Conservation (phyloP, 2,888 invertebrate genomes). For the Imbricaverruca yamaguchii region DNA sequence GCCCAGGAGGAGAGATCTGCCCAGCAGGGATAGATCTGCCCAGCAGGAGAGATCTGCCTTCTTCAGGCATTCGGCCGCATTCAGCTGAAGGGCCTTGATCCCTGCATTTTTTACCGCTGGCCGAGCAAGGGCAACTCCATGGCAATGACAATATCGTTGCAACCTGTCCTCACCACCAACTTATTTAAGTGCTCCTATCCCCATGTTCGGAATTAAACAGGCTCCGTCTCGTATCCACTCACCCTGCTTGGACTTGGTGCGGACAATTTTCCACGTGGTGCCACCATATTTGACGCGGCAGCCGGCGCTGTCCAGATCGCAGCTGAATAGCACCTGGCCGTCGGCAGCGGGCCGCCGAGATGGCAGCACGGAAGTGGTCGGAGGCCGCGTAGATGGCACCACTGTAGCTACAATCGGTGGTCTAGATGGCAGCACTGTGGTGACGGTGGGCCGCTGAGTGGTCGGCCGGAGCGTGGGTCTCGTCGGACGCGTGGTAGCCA, state of each 20-base stretch:
- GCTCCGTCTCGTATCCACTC: neutral
- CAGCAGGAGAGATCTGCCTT: no score
- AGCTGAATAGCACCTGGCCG: neutral
- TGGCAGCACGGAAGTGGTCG: neutral
- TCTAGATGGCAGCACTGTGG: neutral
- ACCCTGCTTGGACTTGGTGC: neutral
- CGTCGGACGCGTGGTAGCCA: no score
- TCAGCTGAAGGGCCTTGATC: no score
- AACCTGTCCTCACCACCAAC: no score
- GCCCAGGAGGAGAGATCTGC: no score
- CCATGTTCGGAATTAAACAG: no score
- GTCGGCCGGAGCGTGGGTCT: neutral
- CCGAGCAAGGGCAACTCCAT: no score
- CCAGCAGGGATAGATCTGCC: no score
- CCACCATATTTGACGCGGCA: conserved; percentile 17
- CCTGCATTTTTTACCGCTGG: no score
- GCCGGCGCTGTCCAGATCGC: conserved; percentile 8
- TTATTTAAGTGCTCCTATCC: no score
- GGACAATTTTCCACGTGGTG: conserved; percentile 17
- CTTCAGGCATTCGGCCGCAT: no score
- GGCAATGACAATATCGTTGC: no score
- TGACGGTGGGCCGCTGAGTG: neutral
- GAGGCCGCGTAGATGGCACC: neutral
- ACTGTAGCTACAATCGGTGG: neutral
- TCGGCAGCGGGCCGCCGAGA: neutral